phyloP scores from a whole-genome alignment of 1,140 invertebrate species.

The Dendrolimus kikuchii region DNA sequence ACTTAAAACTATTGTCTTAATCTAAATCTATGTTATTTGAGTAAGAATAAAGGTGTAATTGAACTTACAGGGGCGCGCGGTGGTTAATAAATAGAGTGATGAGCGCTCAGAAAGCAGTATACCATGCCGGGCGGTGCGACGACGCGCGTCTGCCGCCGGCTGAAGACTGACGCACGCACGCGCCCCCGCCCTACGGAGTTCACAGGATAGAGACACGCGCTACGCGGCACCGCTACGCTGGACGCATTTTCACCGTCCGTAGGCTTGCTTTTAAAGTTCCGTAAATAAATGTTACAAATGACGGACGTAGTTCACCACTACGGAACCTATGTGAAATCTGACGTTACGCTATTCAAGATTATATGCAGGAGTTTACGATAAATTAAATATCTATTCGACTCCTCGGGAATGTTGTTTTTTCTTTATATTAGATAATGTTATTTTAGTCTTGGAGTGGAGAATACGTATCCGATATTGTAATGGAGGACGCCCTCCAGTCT shows the following conservation, averaged over 20 bases:
- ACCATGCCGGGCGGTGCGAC: slow-evolving; percentile 48
- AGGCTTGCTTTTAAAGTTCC: background rate
- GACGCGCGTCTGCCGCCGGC: slow-evolving; percentile 47
- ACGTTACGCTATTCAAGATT: too few species aligned
- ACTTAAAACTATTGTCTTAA: slow-evolving; percentile 28
- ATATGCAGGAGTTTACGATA: too few species aligned
- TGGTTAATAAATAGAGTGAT: slow-evolving; percentile 27
- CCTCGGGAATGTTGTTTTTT: too few species aligned
- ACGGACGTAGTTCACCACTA: too few species aligned
- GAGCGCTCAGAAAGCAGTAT: slow-evolving; percentile 14
- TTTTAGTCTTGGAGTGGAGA: too few species aligned
- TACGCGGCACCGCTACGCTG: slow-evolving; percentile 35
- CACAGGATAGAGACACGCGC: slow-evolving; percentile 27
- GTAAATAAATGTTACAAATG: too few species aligned
- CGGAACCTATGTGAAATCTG: too few species aligned
- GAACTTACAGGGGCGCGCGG: slow-evolving; percentile 66
- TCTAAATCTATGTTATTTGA: slow-evolving; percentile 2
- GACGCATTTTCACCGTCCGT: slow-evolving; percentile 26
- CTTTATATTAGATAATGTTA: too few species aligned
- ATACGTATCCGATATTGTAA: too few species aligned
- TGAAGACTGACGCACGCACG: slow-evolving; percentile 54
- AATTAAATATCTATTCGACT: too few species aligned
- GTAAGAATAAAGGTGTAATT: slow-evolving; percentile 4
- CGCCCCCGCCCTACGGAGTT: slow-evolving; percentile 20
- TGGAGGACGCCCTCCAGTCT: too few species aligned